Percentiles rank a stretch among this genome's conserved stretches.
Evolutionary conservation across 2,888 invertebrate species (phyloP).

Genomic region (Exephanes ischioxanthus): DNA sequence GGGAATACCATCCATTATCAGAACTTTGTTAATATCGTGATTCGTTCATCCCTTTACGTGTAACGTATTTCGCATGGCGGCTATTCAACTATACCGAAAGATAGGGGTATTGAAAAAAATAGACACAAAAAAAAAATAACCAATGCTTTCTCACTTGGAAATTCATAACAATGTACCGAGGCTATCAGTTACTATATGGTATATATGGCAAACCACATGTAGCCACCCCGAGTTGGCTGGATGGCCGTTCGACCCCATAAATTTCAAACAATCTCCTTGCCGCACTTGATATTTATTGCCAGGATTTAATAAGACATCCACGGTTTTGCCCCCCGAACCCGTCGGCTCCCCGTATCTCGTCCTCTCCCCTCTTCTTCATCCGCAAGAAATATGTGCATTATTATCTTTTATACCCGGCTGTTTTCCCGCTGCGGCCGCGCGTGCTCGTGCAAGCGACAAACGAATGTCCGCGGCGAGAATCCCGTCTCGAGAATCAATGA

Average conservation of each 20-base stretch:
- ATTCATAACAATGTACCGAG: slow-evolving; percentile 1
- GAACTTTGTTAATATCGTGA: slow-evolving; percentile 1
- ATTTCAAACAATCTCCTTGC: slow-evolving; percentile 52
- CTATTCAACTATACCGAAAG: background rate
- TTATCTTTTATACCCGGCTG: slow-evolving; percentile 44
- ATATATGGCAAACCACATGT: slow-evolving; percentile 12
- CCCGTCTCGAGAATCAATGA: slow-evolving; percentile 73
- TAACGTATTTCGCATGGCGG: background rate
- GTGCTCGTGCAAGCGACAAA: slow-evolving; percentile 6
- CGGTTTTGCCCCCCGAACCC: slow-evolving; percentile 19
- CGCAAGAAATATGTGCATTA: slow-evolving; percentile 57
- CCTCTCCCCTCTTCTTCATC: slow-evolving; percentile 13
- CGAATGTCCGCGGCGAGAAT: slow-evolving; percentile 20
- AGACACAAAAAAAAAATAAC: background rate
- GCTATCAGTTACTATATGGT: background rate
- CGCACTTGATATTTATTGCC: slow-evolving; percentile 61
- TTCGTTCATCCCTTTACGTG: background rate
- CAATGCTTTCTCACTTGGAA: background rate
- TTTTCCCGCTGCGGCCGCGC: background rate
- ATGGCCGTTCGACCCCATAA: slow-evolving; percentile 54
- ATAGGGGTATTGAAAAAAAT: background rate
- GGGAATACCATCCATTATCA: background rate
- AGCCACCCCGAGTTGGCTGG: slow-evolving; percentile 7
- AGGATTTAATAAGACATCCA: slow-evolving; percentile 63
- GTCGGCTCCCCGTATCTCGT: slow-evolving; percentile 1